These are phyloP conservation scores for Sebastes alutus DNA, from an alignment of 2,797 vertebrate genomes.

Conservation along the genomic window DNA sequence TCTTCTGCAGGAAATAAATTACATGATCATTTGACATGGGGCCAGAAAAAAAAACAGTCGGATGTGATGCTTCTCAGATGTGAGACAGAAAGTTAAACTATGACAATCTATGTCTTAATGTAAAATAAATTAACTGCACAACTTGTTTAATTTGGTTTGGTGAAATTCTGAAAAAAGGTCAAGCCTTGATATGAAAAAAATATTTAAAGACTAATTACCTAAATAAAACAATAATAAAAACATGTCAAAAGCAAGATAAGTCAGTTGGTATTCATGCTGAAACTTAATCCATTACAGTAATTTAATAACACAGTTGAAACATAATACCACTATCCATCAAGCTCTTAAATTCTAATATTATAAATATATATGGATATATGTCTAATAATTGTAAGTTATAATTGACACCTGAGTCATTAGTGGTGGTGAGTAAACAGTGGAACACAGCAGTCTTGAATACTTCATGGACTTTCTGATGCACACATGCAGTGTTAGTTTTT, in stretches of 20 bases:
- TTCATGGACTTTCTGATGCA: not conserved
- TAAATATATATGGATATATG: not conserved
- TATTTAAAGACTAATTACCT: not conserved
- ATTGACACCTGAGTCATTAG: not conserved
- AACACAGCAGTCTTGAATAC: not conserved
- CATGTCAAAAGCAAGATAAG: not conserved
- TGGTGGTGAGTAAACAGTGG: not conserved
- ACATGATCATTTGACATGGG: slow-evolving; percentile 36
- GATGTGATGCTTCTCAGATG: slow-evolving; percentile 37
- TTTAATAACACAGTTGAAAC: not conserved
- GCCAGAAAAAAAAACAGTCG: not conserved
- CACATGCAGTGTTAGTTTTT: not conserved
- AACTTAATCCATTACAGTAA: not conserved
- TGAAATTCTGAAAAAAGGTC: not conserved
- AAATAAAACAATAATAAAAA: not conserved
- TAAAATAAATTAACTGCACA: not conserved
- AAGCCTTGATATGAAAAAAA: not conserved
- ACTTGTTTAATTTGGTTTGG: not conserved
- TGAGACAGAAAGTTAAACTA: not conserved
- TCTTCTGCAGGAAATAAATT: slow-evolving; percentile 60
- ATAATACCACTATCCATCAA: not conserved
- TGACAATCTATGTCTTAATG: not conserved
- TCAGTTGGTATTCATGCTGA: not conserved
- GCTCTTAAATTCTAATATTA: not conserved
- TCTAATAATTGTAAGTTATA: not conserved